Evolutionary conservation across 2,888 invertebrate genomes (phyloP).

Genomic region (Julus scanicus): DNA sequence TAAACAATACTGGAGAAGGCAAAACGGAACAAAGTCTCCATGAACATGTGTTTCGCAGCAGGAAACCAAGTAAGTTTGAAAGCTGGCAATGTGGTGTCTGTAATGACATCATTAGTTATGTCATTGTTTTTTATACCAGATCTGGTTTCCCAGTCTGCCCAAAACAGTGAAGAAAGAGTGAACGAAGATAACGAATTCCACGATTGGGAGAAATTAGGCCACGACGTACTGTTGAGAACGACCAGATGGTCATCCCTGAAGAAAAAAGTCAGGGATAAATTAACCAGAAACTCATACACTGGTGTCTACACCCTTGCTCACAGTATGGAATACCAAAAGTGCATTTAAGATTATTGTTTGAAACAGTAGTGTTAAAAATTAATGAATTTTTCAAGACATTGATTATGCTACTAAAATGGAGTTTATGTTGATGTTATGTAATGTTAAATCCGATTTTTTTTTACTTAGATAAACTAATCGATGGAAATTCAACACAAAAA

Average conservation of each 20-base stretch:
- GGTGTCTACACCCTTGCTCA: background rate
- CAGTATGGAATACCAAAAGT: background rate
- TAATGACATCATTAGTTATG: background rate
- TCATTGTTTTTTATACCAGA: background rate
- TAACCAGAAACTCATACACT: background rate
- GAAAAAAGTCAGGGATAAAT: background rate
- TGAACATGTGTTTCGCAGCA: background rate
- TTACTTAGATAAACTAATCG: background rate
- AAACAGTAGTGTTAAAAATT: background rate
- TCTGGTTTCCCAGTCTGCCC: background rate
- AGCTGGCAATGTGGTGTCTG: background rate
- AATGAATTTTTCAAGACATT: too few relatives aligned
- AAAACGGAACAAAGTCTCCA: background rate
- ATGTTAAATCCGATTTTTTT: background rate
- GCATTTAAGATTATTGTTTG: background rate
- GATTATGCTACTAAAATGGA: background rate
- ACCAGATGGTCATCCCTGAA: constrained; percentile 2
- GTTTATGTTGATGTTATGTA: background rate
- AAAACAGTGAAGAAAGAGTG: background rate
- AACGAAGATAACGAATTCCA: background rate
- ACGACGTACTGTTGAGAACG: background rate
- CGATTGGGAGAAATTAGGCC: background rate
- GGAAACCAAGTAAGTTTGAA: background rate
- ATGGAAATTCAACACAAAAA: background rate
- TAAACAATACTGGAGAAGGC: background rate